Evolutionary conservation across 1,140 invertebrate species (phyloP).

Genomic region (Forficula auricularia): DNA sequence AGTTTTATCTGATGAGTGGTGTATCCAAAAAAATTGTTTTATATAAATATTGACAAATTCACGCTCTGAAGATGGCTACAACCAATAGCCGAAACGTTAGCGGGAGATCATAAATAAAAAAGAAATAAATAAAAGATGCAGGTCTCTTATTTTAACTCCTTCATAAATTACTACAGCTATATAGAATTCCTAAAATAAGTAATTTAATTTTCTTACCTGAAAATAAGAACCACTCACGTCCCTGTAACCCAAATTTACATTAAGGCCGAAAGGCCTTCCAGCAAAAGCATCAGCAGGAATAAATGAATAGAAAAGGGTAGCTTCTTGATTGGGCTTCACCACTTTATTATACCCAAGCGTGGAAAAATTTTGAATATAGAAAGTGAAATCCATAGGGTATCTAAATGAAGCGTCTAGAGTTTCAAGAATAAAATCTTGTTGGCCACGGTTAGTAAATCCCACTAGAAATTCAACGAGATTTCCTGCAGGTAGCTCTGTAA

Average conservation of each 20-base stretch:
- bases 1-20: too few species aligned
- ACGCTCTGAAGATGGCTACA: too few species aligned
- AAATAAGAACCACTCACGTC: conserved; percentile 33
- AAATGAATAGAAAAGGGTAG: conserved; percentile 89
- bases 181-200: too few species aligned
- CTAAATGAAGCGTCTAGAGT: conserved; percentile 91
- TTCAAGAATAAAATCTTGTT: conserved; percentile 78
- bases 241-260: conserved; percentile 83
- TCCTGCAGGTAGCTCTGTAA: conserved; percentile 78
- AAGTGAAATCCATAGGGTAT: conserved; percentile 96
- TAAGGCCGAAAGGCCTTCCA: conserved; percentile 86
- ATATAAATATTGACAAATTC: too few species aligned
- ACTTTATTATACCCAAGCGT: conserved; percentile 72
- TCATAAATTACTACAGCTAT: too few species aligned
- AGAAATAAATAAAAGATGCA: too few species aligned
- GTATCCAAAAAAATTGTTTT: too few species aligned
- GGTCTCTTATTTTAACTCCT: too few species aligned
- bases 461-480: conserved; percentile 86
- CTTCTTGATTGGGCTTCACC: conserved; percentile 81
- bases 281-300: conserved; percentile 87
- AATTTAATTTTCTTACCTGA: too few species aligned
- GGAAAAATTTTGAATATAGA: conserved; percentile 96
- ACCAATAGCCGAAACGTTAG: too few species aligned
- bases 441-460: conserved; percentile 89
- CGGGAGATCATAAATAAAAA: too few species aligned